These are phyloP conservation scores for Aphidius colemani DNA, from an alignment of 2,888 invertebrate genomes.

Conservation along the genomic window DNA sequence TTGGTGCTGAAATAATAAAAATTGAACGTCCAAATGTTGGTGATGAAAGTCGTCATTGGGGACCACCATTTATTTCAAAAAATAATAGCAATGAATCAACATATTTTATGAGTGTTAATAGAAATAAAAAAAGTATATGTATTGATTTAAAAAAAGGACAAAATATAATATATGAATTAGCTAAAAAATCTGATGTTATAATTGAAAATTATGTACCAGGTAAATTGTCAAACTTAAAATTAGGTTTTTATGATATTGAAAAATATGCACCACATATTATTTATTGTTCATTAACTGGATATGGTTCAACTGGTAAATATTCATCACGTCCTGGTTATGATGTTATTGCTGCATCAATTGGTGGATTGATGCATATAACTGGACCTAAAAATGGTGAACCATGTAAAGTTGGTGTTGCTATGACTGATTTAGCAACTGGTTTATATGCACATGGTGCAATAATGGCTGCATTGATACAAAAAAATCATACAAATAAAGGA, in stretches of 20 bases:
- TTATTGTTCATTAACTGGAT: slow-evolving; percentile 94
- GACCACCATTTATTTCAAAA: slow-evolving; percentile 76
- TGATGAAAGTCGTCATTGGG: slow-evolving; percentile 92
- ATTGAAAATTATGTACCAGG: slow-evolving; percentile 96
- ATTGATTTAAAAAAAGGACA: slow-evolving; percentile 81
- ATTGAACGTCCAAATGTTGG: slow-evolving; percentile 82
- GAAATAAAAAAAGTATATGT: slow-evolving; percentile 93
- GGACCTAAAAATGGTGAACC: slow-evolving; percentile 84
- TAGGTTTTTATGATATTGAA: slow-evolving; percentile 80
- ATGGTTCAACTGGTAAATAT: slow-evolving; percentile 87
- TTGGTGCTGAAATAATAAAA: slow-evolving; percentile 92
- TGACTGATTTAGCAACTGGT: slow-evolving; percentile 92
- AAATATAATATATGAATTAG: slow-evolving; percentile 72
- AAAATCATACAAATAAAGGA: slow-evolving; percentile 77
- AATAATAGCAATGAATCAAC: slow-evolving; percentile 69
- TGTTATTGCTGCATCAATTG: slow-evolving; percentile 91
- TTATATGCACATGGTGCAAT: slow-evolving; percentile 95
- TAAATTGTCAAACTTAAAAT: slow-evolving; percentile 73
- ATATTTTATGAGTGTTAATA: slow-evolving; percentile 87
- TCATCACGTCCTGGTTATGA: slow-evolving; percentile 90
- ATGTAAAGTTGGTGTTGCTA: slow-evolving; percentile 89
- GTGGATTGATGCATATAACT: slow-evolving; percentile 87
- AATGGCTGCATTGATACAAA: slow-evolving; percentile 83
- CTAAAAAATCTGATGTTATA: slow-evolving; percentile 79
- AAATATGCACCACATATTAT: slow-evolving; percentile 77